Base-by-base conservation (phyloP, 23 tunicate species). In the Diplosoma virens region DNA sequence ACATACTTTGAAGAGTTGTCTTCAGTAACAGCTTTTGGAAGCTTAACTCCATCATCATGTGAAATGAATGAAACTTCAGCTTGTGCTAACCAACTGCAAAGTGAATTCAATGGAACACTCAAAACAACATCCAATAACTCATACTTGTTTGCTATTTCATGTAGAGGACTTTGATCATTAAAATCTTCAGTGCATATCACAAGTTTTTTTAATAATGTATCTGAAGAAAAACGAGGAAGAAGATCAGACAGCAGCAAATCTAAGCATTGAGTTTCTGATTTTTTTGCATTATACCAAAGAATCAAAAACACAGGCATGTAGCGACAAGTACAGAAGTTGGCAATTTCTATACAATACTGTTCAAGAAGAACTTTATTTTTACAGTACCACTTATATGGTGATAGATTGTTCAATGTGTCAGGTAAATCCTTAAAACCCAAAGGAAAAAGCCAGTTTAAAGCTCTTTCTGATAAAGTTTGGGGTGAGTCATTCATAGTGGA, bases 281-380 rank as follows among this genome's bases (percentile, higher is more conserved):
- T 58, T 41, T 46, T 26, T 25, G 7, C 31, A 36, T 71, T 30
- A 26, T 71, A 37, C 77, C 77, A 71, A 7, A 71, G 31, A 14
- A 71, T 37, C 27, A 71, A n/a, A 36, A 71, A 41, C 1, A 71
- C 77, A 14, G 77, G 55, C 30, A 26, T 41, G 2, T 41, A 29
- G 1, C 58, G 23, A 1, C 31, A 45, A 24, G 48, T 25, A 37
- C 77, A 71, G 22, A 34, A 45, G 18, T 71, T 45, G 1, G 48
- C 32, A 3, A 71, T 29, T 5, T 6, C 29, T 2, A 17, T 22
- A 20, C 77, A 41, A 6, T 71, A 17, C 20, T 71, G 30, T 45
- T 71, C 55, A 2, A 71, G 1, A 28, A 7, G 26, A 6, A 5
- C 16, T 65, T 65, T 65, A 29, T 11, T 9, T 6, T 18, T 5